Evolutionary conservation across 2,888 invertebrate genomes (phyloP).

Genomic region (Acanthosepion esculentum): DNA sequence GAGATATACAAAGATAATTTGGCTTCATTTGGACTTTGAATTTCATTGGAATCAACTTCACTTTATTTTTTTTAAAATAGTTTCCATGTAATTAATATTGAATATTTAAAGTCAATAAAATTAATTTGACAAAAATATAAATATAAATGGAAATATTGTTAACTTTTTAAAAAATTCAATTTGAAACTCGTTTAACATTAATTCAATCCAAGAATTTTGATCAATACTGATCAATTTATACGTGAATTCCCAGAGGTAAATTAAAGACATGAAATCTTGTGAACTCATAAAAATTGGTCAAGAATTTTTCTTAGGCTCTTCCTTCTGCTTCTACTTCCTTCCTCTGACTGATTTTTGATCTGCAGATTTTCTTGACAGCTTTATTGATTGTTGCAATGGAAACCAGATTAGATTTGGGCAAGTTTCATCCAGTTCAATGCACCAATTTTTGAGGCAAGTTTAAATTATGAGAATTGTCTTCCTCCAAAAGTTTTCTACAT

Average conservation of each 20-base stretch:
- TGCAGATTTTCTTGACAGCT: neutral
- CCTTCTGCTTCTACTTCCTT: too few relatives aligned
- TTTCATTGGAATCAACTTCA: neutral
- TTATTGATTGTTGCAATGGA: neutral
- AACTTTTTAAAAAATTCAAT: neutral
- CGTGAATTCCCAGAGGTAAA: slow-evolving; percentile 18
- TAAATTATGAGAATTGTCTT: too few relatives aligned
- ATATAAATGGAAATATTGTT: neutral
- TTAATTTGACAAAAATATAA: slow-evolving; percentile 33
- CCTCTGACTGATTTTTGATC: neutral
- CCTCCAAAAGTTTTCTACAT: too few relatives aligned
- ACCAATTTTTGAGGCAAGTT: too few relatives aligned
- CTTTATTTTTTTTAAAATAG: neutral
- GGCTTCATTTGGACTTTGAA: neutral
- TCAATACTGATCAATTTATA: neutral
- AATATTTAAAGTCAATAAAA: slow-evolving; percentile 11
- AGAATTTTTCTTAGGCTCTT: too few relatives aligned
- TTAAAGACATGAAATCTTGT: slow-evolving; percentile 18
- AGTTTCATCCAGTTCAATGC: neutral
- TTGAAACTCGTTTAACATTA: neutral
- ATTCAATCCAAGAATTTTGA: neutral
- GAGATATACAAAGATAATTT: neutral
- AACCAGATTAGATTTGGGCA: neutral
- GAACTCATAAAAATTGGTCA: slow-evolving; percentile 21
- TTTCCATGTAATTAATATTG: neutral